phyloP scores from a whole-genome alignment of 2,113 vertebrate species.

The Labeo rohita region DNA sequence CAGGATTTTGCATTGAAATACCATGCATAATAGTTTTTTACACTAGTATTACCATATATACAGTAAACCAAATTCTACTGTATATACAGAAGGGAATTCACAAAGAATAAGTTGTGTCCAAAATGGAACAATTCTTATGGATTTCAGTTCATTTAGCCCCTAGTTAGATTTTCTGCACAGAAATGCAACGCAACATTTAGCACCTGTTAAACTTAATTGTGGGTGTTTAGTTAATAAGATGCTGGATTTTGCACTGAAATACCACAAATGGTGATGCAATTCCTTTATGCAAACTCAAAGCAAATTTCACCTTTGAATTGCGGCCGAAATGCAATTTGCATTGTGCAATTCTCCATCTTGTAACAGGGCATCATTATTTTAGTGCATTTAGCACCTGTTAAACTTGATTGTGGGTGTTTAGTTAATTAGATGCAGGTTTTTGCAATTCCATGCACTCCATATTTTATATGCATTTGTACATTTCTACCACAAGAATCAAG shows the following conservation, averaged over 20 bases:
- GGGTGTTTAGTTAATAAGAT: background rate
- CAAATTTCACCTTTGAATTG: too few relatives aligned
- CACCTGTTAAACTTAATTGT: background rate
- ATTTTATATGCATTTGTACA: background rate
- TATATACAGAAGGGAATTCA: too few relatives aligned
- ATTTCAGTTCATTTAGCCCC: too few relatives aligned
- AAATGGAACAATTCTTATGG: background rate
- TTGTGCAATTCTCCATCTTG: background rate
- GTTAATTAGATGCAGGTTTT: background rate
- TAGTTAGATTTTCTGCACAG: too few relatives aligned
- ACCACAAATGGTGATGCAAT: too few relatives aligned
- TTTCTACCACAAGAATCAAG: background rate
- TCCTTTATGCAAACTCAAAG: too few relatives aligned
- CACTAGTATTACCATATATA: too few relatives aligned
- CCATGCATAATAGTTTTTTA: background rate
- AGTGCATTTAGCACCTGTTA: background rate
- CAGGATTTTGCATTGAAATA: too few relatives aligned
- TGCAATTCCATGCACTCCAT: background rate
- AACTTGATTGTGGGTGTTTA: background rate
- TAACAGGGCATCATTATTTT: background rate
- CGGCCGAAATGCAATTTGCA: background rate
- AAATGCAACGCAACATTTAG: too few relatives aligned
- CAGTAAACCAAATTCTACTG: too few relatives aligned
- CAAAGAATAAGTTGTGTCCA: background rate
- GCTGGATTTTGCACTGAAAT: background rate